Base-by-base conservation (phyloP, 2,888 invertebrate genomes). In the Aspidiotus rigidus region DNA sequence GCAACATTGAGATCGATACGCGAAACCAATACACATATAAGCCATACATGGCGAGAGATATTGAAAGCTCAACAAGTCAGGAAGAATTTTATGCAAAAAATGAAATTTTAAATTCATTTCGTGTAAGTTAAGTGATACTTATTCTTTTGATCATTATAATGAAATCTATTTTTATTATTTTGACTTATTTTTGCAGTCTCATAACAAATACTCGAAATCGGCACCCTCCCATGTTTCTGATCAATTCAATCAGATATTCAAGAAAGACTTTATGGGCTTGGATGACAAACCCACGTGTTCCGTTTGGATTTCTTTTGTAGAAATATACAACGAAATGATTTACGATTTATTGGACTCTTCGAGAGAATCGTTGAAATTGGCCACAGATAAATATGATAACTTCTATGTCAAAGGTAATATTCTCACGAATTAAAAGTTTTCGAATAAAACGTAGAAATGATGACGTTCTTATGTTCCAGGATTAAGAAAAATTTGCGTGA, bases 301-400 rank as follows among this genome's bases (percentile, higher is more conserved):
- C 39, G 80, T 89, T 0, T 90, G 93, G 93, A 83, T 95, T 16
- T 91, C 93, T 0, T 93, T 90, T 79, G 86, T 86, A 0, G 94
- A 95, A 78, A 88, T 96, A 57, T 94, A 95, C 77, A 95, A 95
- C 77, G 95, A 95, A 76, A 82, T 83, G 1, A 84, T 94, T n/a
- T 90, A 86, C 76, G 95, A 96, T 78, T 79, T 95, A 40, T 78
- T 96, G 49, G 83, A 82, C 57, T 79, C 82, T 0, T 77, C 80
- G 0, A 77, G 80, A 1, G 76, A 77, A 28, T 78, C 81, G 1
- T 76, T 86, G 1, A 85, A 83, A 74, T 77, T 90, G 41, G 80
- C 81, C 13, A 82, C 86, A 59, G 82, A 86, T 71, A 81, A 81
- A 74, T 81, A 83, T 73, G 78, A 83, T 0, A 81, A 78, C 72